Conservation (phyloP, 2,113 vertebrate species). For the Rhabdomys dilectus region DNA sequence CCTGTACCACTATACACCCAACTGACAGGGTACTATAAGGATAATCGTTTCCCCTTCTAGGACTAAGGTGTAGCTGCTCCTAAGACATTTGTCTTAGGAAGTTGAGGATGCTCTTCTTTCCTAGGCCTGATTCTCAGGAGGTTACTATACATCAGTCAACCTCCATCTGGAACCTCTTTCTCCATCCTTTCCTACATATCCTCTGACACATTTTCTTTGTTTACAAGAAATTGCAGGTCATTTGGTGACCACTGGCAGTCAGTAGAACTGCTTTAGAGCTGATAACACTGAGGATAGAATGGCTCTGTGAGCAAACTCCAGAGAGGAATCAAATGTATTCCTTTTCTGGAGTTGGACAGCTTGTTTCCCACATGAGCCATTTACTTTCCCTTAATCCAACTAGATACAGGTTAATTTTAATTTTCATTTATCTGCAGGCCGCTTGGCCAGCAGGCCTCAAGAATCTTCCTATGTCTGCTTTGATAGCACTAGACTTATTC, state of each 20-base stretch:
- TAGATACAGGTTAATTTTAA: not conserved
- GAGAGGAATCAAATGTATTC: not conserved
- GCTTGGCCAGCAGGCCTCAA: not conserved
- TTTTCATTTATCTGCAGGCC: not conserved
- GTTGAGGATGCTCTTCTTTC: not conserved
- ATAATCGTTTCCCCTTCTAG: not conserved
- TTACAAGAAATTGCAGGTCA: not conserved
- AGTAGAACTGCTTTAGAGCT: not conserved
- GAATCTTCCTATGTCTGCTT: not conserved
- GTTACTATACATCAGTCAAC: accelerated
- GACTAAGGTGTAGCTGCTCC: no score
- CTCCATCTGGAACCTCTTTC: not conserved
- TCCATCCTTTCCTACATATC: no score
- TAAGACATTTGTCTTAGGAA: not conserved
- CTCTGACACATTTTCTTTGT: not conserved
- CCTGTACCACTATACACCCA: not conserved
- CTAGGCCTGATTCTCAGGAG: not conserved
- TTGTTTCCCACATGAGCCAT: not conserved
- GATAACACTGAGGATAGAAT: not conserved
- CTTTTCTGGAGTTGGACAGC: not conserved
- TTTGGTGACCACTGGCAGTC: no score
- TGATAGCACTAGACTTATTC: not conserved
- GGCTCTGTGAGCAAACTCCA: not conserved
- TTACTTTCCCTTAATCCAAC: not conserved
- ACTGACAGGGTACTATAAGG: not conserved